These are phyloP conservation scores for Oryzias curvinotus DNA, from an alignment of 2,113 vertebrate species.

Conservation along the genomic window DNA sequence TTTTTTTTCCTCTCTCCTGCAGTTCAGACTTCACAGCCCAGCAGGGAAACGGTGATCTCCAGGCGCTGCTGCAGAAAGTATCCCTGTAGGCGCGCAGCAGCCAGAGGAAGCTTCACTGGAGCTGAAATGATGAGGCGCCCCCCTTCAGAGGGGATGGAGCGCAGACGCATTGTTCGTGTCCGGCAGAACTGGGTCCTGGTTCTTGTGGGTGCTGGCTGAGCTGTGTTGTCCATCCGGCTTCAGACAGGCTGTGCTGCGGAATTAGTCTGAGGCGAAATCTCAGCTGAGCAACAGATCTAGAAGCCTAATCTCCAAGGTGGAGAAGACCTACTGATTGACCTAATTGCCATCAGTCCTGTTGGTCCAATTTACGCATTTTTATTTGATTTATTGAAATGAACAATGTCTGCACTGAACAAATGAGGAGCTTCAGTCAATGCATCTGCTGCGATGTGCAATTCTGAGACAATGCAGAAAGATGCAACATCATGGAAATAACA, in stretches of 20 bases:
- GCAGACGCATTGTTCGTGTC: slow-evolving; percentile 70
- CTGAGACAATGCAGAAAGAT: slow-evolving; percentile 20
- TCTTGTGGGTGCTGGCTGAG: slow-evolving; percentile 22
- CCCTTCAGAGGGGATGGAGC: slow-evolving; percentile 33
- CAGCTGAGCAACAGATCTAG: slow-evolving; percentile 45
- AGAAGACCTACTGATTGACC: slow-evolving; percentile 22
- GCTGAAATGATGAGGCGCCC: slow-evolving; percentile 54
- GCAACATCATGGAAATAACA: background rate
- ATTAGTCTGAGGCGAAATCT: slow-evolving; percentile 24
- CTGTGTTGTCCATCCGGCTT: slow-evolving; percentile 10
- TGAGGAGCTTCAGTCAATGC: slow-evolving; percentile 41
- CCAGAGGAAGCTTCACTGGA: slow-evolving; percentile 23
- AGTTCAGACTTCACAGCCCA: too few species aligned
- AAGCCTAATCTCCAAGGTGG: slow-evolving; percentile 5
- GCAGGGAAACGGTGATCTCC: too few species aligned
- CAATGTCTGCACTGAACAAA: slow-evolving; percentile 48
- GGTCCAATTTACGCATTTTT: slow-evolving; percentile 15
- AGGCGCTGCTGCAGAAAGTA: too few species aligned
- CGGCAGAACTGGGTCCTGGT: slow-evolving; percentile 36
- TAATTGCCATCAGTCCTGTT: background rate
- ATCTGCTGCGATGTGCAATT: slow-evolving; percentile 56
- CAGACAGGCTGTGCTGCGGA: slow-evolving; percentile 6
- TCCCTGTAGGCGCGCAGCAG: background rate
- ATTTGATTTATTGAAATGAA: background rate
- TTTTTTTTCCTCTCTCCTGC: background rate